Conservation (phyloP, 2,888 invertebrate genomes). For the Dinocampus coccinellae region DNA sequence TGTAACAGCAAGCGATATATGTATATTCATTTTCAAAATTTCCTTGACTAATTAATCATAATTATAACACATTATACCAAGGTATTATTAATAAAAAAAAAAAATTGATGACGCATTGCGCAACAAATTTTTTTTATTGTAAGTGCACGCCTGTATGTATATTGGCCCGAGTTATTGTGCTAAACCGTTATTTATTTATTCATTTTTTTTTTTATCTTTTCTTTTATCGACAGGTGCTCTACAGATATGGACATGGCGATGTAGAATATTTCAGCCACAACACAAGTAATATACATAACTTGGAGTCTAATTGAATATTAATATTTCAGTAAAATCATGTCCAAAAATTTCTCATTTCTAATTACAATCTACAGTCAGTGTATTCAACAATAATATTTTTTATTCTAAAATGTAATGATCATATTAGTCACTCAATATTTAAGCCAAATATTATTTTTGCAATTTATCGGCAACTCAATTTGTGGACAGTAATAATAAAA, state of each 20-base stretch:
- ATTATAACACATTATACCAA: neutral
- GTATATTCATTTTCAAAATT: constrained; percentile 7
- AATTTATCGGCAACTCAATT: neutral
- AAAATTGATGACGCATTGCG: constrained; percentile 15
- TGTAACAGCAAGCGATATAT: constrained; percentile 4
- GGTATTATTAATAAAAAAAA: neutral
- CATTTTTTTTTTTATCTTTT: neutral
- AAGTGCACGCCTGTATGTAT: constrained; percentile 12
- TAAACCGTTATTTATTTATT: constrained; percentile 4
- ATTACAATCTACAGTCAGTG: constrained; percentile 10
- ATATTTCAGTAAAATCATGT: constrained; percentile 16
- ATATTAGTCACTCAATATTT: constrained; percentile 14
- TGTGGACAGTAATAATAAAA: constrained; percentile 6
- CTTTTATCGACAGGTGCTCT: constrained; percentile 41
- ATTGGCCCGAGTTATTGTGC: constrained; percentile 28
- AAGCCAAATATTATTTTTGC: too few species aligned
- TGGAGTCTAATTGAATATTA: neutral
- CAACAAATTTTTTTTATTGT: constrained; percentile 19
- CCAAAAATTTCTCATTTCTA: constrained; percentile 1
- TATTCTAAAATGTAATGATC: neutral
- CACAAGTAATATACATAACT: constrained; percentile 20
- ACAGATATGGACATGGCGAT: constrained; percentile 48
- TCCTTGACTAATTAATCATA: neutral
- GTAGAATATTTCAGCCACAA: constrained; percentile 45
- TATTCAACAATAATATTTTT: constrained; percentile 7